Evolutionary conservation across 2,113 vertebrate species (phyloP).

Genomic region (Meleagris gallopavo): DNA sequence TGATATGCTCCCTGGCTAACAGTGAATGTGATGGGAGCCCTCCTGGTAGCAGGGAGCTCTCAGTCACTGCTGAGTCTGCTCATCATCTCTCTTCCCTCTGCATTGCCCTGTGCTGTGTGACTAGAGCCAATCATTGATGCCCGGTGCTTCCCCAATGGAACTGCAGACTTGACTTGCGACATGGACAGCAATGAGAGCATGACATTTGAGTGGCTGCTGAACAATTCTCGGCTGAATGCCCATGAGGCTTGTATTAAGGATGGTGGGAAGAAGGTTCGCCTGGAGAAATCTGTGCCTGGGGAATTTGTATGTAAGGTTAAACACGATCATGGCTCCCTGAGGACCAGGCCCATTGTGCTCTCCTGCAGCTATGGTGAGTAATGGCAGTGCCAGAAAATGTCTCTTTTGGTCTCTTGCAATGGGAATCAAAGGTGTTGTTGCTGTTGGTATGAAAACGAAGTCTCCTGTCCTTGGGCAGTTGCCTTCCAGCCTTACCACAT

Average conservation of each 20-base stretch:
- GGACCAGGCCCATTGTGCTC: slow-evolving; percentile 20
- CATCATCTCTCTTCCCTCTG: slow-evolving; percentile 1
- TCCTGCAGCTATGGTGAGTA: slow-evolving; percentile 61
- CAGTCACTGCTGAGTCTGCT: background rate
- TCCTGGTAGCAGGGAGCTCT: background rate
- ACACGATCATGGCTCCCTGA: rapidly evolving
- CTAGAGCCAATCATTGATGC: slow-evolving; percentile 20
- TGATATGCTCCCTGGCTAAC: background rate
- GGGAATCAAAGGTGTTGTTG: background rate
- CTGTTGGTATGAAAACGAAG: background rate
- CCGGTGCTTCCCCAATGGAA: slow-evolving; percentile 53
- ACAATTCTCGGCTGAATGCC: background rate
- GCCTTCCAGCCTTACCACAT: background rate
- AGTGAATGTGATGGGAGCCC: rapidly evolving
- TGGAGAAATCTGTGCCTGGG: slow-evolving; percentile 26
- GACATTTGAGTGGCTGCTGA: slow-evolving; percentile 51
- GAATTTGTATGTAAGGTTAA: slow-evolving; percentile 31
- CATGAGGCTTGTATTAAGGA: slow-evolving; percentile 46
- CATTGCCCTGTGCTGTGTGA: background rate
- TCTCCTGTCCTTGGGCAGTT: background rate
- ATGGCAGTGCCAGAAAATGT: background rate
- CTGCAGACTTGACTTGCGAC: slow-evolving; percentile 28
- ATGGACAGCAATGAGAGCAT: background rate
- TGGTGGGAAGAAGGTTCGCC: slow-evolving; percentile 45
- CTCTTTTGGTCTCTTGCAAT: background rate